Evolutionary conservation across 2,797 vertebrate species (phyloP).

Genomic region (Paratrypauchen microcephalus): DNA sequence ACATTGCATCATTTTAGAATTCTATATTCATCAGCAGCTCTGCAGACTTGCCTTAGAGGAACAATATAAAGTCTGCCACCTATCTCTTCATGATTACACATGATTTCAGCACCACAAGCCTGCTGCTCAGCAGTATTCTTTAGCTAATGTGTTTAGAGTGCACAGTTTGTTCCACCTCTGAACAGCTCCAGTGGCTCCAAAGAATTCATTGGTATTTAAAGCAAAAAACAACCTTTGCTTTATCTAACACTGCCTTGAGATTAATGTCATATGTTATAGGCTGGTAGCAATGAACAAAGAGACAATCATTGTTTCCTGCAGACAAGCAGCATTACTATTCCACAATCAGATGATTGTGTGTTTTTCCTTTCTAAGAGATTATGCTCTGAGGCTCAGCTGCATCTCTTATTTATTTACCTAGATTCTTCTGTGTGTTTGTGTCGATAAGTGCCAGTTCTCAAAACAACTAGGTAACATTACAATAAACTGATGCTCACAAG

Average conservation of each 20-base stretch:
- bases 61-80: slow-evolving; percentile 58
- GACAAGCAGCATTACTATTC: slow-evolving; percentile 59
- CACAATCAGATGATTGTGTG: slow-evolving; percentile 56
- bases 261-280: slow-evolving; percentile 70
- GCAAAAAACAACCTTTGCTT: slow-evolving; percentile 45
- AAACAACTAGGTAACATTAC: no score
- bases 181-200: slow-evolving; percentile 45
- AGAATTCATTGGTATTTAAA: slow-evolving; percentile 52
- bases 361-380: slow-evolving; percentile 58
- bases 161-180: slow-evolving; percentile 65
- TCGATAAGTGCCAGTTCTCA: neutral
- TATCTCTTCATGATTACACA: slow-evolving; percentile 62
- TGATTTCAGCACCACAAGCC: slow-evolving; percentile 52
- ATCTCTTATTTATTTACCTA: slow-evolving; percentile 65
- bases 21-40: slow-evolving; percentile 36
- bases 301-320: slow-evolving; percentile 79
- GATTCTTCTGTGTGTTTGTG: neutral
- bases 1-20: slow-evolving; percentile 48
- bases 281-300: slow-evolving; percentile 76
- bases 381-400: slow-evolving; percentile 64
- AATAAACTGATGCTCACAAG: slow-evolving; percentile 29
- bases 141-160: slow-evolving; percentile 65
- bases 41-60: slow-evolving; percentile 51
- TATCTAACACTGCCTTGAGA: slow-evolving; percentile 53
- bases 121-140: slow-evolving; percentile 43